Conservation (phyloP, 2,888 invertebrate species). For the Frankliniella fusca region DNA sequence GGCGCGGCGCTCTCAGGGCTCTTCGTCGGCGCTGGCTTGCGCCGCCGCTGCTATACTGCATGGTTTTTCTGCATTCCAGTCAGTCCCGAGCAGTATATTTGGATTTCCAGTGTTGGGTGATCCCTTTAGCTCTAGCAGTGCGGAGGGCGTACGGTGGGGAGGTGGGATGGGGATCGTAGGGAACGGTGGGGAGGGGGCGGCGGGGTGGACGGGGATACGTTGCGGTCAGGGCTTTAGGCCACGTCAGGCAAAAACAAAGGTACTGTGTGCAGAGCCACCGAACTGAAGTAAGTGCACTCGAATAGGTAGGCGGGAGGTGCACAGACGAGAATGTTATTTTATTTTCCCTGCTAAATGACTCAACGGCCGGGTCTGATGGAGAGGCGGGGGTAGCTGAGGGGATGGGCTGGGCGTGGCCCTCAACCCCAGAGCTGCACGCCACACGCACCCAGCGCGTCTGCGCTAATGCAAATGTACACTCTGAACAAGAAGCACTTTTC, state of each 20-base stretch:
- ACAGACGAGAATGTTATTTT: no score
- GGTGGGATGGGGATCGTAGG: not conserved
- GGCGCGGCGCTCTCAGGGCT: no score
- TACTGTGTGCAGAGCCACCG: no score
- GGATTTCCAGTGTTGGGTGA: constrained; percentile 16
- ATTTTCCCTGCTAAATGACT: no score
- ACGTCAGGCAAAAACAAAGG: no score
- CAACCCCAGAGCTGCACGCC: not conserved
- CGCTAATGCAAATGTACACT: no score
- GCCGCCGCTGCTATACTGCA: not conserved
- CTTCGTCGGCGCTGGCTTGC: not conserved
- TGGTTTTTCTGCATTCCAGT: constrained; percentile 1
- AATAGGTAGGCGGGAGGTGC: no score
- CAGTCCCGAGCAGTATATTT: constrained; percentile 10
- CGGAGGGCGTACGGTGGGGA: not conserved
- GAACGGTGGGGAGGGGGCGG: not conserved
- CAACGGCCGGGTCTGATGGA: not conserved
- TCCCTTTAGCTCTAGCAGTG: not conserved
- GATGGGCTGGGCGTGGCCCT: not conserved
- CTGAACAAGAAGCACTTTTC: no score
- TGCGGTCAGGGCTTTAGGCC: no score
- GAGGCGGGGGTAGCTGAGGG: not conserved
- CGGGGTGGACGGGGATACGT: no score
- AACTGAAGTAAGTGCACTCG: no score
- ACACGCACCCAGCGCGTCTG: not conserved